Evolutionary conservation across 1,140 invertebrate species (phyloP).

Genomic region (Campoletis sonorensis): DNA sequence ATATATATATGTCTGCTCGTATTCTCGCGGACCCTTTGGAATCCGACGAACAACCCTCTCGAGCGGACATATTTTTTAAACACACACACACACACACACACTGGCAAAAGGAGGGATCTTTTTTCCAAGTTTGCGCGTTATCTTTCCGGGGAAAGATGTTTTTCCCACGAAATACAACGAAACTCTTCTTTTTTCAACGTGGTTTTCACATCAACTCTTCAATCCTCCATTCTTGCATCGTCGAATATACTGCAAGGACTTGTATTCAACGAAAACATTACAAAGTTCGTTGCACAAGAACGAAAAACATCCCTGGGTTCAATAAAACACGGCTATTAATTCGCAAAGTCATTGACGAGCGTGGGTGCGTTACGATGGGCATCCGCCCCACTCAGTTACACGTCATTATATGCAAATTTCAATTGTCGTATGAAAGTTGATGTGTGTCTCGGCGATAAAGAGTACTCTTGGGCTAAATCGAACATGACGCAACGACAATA

Average conservation of each 20-base stretch:
- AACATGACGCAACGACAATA: neutral
- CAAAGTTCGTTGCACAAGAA: neutral
- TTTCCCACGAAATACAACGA: too few relatives aligned
- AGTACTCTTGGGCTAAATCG: neutral
- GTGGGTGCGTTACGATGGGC: constrained; percentile 58
- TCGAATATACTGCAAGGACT: neutral
- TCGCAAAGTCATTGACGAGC: constrained; percentile 25
- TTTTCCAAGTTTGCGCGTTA: too few relatives aligned
- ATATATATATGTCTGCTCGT: neutral
- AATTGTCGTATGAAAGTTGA: constrained; percentile 62
- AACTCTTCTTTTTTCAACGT: too few relatives aligned
- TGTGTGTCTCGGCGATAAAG: constrained; percentile 48
- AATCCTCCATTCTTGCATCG: too few relatives aligned
- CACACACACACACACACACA: too few relatives aligned
- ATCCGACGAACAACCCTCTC: too few relatives aligned
- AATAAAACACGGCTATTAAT: constrained; percentile 10
- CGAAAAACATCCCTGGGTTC: neutral
- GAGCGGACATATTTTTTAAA: too few relatives aligned
- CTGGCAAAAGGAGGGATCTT: too few relatives aligned
- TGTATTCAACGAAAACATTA: neutral
- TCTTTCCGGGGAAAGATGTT: too few relatives aligned
- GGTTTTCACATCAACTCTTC: too few relatives aligned
- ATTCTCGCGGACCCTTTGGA: neutral
- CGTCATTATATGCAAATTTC: constrained; percentile 69
- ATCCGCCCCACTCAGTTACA: constrained; percentile 63